Percentiles rank a stretch among this genome's conserved stretches.
Conservation (phyloP, 1,140 invertebrate genomes). For the Drosophila ambigua region DNA sequence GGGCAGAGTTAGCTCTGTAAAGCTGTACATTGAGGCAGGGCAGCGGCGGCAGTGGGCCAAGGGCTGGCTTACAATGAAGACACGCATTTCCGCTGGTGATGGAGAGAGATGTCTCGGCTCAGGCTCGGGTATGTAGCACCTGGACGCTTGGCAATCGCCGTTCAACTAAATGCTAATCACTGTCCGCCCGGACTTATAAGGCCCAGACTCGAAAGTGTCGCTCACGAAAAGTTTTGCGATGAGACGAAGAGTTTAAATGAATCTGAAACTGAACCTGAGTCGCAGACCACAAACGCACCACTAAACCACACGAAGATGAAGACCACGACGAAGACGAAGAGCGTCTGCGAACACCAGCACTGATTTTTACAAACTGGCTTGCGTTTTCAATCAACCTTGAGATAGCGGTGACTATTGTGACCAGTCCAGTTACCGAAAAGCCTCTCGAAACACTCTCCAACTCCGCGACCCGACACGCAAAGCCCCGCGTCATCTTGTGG, state of each 20-base stretch:
- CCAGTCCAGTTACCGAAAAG: conserved; percentile 34
- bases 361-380: conserved; percentile 41
- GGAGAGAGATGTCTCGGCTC: conserved; percentile 9
- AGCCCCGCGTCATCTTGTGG: conserved; percentile 55
- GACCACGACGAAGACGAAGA: conserved; percentile 22
- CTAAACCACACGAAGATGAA: conserved; percentile 40
- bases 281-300: conserved; percentile 30
- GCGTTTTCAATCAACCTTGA: conserved; percentile 63
- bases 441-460: conserved; percentile 44
- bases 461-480: conserved; percentile 25
- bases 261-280: conserved; percentile 53
- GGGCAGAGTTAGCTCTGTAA: background rate
- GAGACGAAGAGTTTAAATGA: conserved; percentile 63
- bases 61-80: conserved; percentile 69
- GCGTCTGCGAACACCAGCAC: conserved; percentile 21
- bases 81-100: conserved; percentile 63
- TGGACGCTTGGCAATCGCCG: conserved; percentile 67
- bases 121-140: conserved; percentile 37
- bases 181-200: conserved; percentile 67
- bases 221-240: conserved; percentile 44
- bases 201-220: conserved; percentile 37
- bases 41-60: too few species aligned
- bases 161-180: conserved; percentile 83
- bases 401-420: conserved; percentile 51
- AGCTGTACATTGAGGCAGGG: too few species aligned